Conservation (phyloP, 2,797 vertebrate genomes). For the Paramormyrops hopkinsi region DNA sequence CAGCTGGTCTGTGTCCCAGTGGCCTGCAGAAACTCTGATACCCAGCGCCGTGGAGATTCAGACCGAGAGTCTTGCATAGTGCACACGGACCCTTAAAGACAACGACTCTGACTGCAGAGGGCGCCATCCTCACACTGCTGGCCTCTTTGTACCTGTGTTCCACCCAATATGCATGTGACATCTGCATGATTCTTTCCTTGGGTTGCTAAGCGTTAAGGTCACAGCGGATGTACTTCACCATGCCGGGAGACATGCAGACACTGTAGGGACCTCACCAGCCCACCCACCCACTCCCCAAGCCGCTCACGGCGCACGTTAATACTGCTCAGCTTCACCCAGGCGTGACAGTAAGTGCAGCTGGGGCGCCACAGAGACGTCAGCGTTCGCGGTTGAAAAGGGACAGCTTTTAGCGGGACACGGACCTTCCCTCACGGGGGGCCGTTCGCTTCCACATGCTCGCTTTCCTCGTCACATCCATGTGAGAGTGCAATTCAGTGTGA, state of each 20-base stretch:
- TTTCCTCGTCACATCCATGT: neutral
- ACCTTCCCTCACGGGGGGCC: neutral
- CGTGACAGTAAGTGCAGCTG: conserved; percentile 20
- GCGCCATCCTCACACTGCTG: neutral
- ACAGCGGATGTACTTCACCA: neutral
- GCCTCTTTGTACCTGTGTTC: neutral
- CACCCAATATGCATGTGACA: neutral
- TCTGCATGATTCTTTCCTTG: neutral
- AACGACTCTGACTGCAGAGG: neutral
- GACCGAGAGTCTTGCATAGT: neutral
- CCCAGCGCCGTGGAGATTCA: neutral
- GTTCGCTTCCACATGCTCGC: neutral
- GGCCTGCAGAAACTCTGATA: neutral
- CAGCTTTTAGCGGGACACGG: conserved; percentile 22
- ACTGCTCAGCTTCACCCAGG: conserved; percentile 16
- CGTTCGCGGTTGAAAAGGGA: conserved; percentile 25
- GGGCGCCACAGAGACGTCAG: conserved; percentile 15
- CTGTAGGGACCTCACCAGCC: neutral
- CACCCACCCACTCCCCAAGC: neutral
- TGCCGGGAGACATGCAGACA: neutral
- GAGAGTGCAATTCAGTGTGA: neutral
- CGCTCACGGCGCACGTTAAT: conserved; percentile 13
- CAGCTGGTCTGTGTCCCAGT: neutral
- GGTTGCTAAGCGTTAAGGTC: neutral
- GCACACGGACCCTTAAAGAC: neutral